Base-by-base conservation (phyloP, 1,140 invertebrate species). In the Lasioglossum albipes region DNA sequence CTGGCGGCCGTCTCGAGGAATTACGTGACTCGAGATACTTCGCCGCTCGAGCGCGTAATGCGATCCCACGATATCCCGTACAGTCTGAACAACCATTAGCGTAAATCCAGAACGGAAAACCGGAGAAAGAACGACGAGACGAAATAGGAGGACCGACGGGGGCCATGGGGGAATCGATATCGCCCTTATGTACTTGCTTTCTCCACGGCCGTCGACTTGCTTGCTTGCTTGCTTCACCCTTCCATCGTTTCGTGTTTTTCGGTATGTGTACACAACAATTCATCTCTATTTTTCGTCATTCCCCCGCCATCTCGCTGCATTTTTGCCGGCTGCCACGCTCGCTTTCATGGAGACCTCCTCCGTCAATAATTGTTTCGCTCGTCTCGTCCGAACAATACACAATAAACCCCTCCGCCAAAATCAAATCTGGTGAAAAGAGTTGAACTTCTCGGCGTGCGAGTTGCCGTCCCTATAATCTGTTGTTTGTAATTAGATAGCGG, bases 61-160 rank as follows among this genome's bases (percentile, higher is more conserved):
- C 75, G 81, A 87, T 88, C 67, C 81, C 77, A 71, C 74, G 67
- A 64, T 83, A 69, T 68, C 79, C 61, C 64, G 68, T 70, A 74
- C 31, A 80, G 16, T 18, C 27, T 66, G 76, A 52, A 78, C 75
- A 64, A 83, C 82, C 86, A 89, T 89, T 89, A 88, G 65, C 83
- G 78, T 85, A 87, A 89, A 89, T 83, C 74, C 74, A 64, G 65
- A 82, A 59, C 54, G 61, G 65, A 71, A 36, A 65, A 62, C 73
- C 49, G n/a, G 13, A 18, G 45, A 64, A 78, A 64, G 36, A 54
- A 66, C 31, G 68, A 76, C 57, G 66, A 57, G 45, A 73, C 57
- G 70, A 61, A 61, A 65, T 31, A 45, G 61, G n/a, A 49, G 79
- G 74, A 71, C 65, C 64, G 10, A 64, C 16, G 70, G 59, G 49